A percentile compares a stretch with the other conserved stretches of the same genome.
Evolutionary conservation across 2,888 invertebrate genomes (phyloP).

Genomic region (Limnephilus auricula): DNA sequence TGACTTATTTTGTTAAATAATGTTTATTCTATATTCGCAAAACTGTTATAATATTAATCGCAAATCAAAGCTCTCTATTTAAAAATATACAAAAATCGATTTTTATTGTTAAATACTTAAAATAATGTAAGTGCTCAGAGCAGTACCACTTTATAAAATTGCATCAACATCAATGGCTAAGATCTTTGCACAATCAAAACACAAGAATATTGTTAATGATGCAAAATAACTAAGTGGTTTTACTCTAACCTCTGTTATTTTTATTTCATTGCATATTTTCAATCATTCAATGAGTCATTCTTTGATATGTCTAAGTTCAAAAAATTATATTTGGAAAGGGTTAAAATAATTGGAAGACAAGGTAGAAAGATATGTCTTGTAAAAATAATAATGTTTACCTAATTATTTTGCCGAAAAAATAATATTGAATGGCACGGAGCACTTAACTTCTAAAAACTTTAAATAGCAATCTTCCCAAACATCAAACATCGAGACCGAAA

Average conservation of each 20-base stretch:
- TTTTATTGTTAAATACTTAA: slow-evolving; percentile 1
- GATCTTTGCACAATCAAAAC: neutral
- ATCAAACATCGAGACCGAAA: neutral
- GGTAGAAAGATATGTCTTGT: slow-evolving; percentile 10
- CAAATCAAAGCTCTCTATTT: slow-evolving; percentile 51
- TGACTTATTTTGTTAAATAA: slow-evolving; percentile 64
- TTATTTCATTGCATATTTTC: neutral
- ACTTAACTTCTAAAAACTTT: slow-evolving; percentile 34
- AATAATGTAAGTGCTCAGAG: neutral
- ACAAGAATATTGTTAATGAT: neutral
- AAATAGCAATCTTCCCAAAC: neutral
- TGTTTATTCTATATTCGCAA: slow-evolving; percentile 50
- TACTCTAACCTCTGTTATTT: neutral
- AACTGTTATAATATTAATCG: slow-evolving; percentile 32
- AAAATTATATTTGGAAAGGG: neutral
- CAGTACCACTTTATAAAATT: neutral
- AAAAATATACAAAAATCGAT: slow-evolving; percentile 44
- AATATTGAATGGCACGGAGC: neutral
- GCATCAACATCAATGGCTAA: neutral
- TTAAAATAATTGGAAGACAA: slow-evolving; percentile 18
- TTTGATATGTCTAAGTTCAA: neutral
- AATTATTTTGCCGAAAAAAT: neutral
- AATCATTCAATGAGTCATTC: neutral
- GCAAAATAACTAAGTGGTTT: neutral
- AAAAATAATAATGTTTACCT: neutral